Evolutionary conservation across 1,140 invertebrate genomes (phyloP).

Genomic region (Drosophila chauvacae): DNA sequence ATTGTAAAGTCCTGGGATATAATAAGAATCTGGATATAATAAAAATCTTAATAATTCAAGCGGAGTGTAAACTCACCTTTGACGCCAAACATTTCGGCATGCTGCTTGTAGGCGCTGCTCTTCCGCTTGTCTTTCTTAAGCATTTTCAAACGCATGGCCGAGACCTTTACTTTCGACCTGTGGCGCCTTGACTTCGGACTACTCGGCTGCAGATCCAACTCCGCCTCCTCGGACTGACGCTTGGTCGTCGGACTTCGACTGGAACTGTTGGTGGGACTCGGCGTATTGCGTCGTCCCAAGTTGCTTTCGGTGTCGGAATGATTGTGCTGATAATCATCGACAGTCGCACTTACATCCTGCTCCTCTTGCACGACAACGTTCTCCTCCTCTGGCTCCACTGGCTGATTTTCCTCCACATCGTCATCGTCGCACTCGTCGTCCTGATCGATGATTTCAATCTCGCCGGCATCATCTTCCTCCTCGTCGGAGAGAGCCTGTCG

Average conservation of each 20-base stretch:
- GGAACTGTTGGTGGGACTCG: slow-evolving; percentile 40
- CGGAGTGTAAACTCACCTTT: slow-evolving; percentile 41
- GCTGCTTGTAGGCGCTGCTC: slow-evolving; percentile 59
- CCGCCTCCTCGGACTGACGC: slow-evolving; percentile 20
- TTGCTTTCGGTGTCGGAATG: slow-evolving; percentile 81
- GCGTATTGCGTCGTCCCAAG: slow-evolving; percentile 48
- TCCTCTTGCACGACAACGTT: background rate
- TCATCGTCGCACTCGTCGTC: slow-evolving; percentile 55
- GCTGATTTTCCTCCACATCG: slow-evolving; percentile 14
- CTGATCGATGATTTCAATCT: slow-evolving; percentile 79
- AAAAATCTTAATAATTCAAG: too few relatives aligned
- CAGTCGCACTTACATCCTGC: background rate
- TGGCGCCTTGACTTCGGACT: slow-evolving; percentile 35
- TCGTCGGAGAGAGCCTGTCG: slow-evolving; percentile 79
- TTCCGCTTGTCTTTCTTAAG: slow-evolving; percentile 56
- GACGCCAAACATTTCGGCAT: slow-evolving; percentile 72
- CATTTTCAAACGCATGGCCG: slow-evolving; percentile 69
- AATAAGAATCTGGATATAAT: slow-evolving; percentile 8
- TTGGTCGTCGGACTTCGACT: slow-evolving; percentile 15
- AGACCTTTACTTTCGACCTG: slow-evolving; percentile 54
- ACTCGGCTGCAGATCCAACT: slow-evolving; percentile 23
- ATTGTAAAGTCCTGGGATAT: slow-evolving; percentile 53
- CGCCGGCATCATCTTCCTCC: slow-evolving; percentile 64
- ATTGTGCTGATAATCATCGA: slow-evolving; percentile 38
- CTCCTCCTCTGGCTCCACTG: slow-evolving; percentile 24